Evolutionary conservation across 2,888 invertebrate species (phyloP).

Genomic region (Hipparchia sbordonii): DNA sequence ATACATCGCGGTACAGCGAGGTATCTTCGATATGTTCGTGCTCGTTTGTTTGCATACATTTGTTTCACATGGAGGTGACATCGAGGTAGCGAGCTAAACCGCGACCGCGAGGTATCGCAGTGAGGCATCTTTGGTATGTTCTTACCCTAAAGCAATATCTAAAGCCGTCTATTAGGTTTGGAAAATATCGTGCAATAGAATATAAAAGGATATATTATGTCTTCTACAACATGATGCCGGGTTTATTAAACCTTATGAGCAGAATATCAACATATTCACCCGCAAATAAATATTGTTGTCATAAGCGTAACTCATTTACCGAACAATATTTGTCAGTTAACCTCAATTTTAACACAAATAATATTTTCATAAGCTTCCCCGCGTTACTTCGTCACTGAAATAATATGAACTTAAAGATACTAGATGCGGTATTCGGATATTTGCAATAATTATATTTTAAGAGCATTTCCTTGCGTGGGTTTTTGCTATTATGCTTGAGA

Average conservation of each 20-base stretch:
- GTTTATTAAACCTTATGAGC: not conserved
- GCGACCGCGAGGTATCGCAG: no score
- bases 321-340: constrained; percentile 31
- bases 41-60: no score
- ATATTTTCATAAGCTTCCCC: constrained; percentile 37
- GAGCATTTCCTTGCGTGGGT: not conserved
- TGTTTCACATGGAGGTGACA: no score
- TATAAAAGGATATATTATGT: no score
- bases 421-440: not conserved
- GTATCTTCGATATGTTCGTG: no score
- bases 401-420: not conserved
- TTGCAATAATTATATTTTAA: not conserved
- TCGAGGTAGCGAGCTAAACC: no score
- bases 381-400: constrained; percentile 22
- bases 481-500: not conserved
- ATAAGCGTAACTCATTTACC: constrained; percentile 20
- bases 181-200: no score
- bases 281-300: constrained; percentile 25
- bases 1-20: no score
- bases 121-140: no score
- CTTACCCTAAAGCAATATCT: no score
- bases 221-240: not conserved
- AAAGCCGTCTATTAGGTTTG: no score
- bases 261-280: not conserved
- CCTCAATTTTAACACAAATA: constrained; percentile 41